phyloP scores from a whole-genome alignment of 1,140 invertebrate species.

The Lerema accius region DNA sequence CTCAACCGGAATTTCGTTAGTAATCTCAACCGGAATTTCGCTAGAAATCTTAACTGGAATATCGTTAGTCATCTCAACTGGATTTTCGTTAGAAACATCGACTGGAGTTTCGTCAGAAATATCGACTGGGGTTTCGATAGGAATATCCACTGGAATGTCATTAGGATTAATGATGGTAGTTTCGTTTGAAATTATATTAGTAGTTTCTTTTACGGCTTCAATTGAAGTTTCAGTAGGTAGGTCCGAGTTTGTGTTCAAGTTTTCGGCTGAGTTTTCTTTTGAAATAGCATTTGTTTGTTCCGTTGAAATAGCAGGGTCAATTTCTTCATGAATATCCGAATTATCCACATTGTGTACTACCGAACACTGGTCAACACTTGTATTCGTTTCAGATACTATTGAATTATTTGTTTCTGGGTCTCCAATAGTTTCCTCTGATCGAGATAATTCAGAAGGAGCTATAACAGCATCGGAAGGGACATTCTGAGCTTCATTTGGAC shows the following conservation, averaged over 20 bases:
- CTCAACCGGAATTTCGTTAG: not conserved
- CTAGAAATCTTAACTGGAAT: not conserved
- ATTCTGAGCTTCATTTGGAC: slow-evolving; percentile 19
- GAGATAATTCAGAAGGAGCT: slow-evolving; percentile 30
- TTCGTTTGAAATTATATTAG: not conserved
- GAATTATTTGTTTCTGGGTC: slow-evolving; percentile 3
- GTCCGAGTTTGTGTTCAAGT: not conserved
- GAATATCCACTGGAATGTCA: not conserved
- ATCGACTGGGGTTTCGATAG: slow-evolving; percentile 2
- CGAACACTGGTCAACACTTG: not conserved
- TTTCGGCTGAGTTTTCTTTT: not conserved
- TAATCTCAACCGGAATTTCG: not conserved
- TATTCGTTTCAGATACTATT: not conserved
- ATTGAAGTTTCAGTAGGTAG: not conserved
- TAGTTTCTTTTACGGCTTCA: not conserved
- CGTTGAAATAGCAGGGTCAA: not conserved
- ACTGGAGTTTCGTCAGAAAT: not conserved
- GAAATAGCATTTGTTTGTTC: not conserved
- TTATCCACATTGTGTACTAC: slow-evolving; percentile 1
- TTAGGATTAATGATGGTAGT: not conserved
- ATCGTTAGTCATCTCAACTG: not conserved
- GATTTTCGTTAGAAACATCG: not conserved
- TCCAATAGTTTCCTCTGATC: slow-evolving; percentile 1
- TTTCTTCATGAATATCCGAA: slow-evolving; percentile 3
- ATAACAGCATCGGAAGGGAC: slow-evolving; percentile 14